Evolutionary conservation across 2,888 invertebrate species (phyloP), one percentile per base, ranked within the genome.

Genomic region (Microchrysa polita): DNA sequence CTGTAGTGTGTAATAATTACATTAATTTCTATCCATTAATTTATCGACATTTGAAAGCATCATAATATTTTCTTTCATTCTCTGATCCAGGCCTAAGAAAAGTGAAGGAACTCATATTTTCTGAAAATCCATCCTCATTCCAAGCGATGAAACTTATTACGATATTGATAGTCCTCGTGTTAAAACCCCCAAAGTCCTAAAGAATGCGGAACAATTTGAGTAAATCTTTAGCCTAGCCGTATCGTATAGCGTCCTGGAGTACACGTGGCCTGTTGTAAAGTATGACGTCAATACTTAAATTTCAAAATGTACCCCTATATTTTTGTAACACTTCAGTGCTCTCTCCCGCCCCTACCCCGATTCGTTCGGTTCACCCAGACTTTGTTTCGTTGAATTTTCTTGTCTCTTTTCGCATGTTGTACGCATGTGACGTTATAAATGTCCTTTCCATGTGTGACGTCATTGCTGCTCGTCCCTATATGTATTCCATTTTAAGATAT

Each of bases 221-320:
- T 7, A 34, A 48, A 12, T 48, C 48, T 12, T 42, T 9, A 7
- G 42, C 12, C 7, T 12, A n/a, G 48, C 12, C 0, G 34, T 16
- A 40, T 44, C 65, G 22, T 48, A 5, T 16, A 22, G 27, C 27
- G 27, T 7, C 27, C 27, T 34, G 27, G n/a, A n/a, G n/a, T 14
- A 65, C 65, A 65, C 65, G 65, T 65, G 65, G 65, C 65, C 12
- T 14, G 14, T 44, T 44, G 20, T 42, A 18, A 55, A 20, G 55
- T 48, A 65, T 65, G 65, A 65, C 65, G 65, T 65, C 65, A 65
- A 65, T 44, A 5, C 48, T 65, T 5, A 16, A 65, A 48, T 65
- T 65, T 65, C 7, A 20, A n/a, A 23, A 10, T 2, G n/a, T n/a
- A 18, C 18, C 10, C 48, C 48, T 48, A n/a, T n/a, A n/a, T 48